phyloP scores from a whole-genome alignment of 64 coral and sea anemone genomes.

The Orbicella faveolata region DNA sequence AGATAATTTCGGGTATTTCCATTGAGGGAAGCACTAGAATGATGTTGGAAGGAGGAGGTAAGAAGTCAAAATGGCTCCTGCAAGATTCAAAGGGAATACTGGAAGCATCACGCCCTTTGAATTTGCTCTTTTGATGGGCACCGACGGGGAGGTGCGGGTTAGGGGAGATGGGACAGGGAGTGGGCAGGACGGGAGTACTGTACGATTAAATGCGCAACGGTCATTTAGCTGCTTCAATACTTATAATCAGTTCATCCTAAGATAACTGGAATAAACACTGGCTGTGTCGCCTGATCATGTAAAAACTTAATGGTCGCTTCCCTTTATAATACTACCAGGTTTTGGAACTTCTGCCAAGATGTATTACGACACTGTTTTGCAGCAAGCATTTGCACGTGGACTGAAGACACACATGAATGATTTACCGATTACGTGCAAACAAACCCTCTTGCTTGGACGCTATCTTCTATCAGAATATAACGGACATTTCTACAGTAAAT shows the following conservation, averaged over 20 bases:
- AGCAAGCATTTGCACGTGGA: neutral
- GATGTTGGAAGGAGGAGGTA: conserved; percentile 4
- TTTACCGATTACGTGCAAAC: neutral
- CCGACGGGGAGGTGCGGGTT: no score
- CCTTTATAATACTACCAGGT: neutral
- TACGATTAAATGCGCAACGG: no score
- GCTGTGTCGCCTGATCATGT: no score
- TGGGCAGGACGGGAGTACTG: no score
- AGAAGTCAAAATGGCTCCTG: neutral
- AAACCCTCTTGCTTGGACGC: conserved; percentile 25
- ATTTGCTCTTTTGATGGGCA: no score
- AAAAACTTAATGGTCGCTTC: neutral
- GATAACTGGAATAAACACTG: no score
- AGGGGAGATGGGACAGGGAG: no score
- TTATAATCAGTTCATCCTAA: no score
- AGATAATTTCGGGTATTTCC: neutral
- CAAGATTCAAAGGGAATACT: neutral
- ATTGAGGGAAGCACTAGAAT: neutral
- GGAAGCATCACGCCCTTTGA: no score
- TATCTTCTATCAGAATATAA: conserved; percentile 69
- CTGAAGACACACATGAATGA: neutral
- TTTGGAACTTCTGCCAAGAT: neutral
- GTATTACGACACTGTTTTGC: conserved; percentile 9
- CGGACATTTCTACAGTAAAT: conserved; percentile 74
- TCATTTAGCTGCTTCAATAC: no score